Evolutionary conservation across 2,113 vertebrate genomes (phyloP), one percentile per base, ranked within the genome.

Genomic region (pig (Sus scrofa)): DNA sequence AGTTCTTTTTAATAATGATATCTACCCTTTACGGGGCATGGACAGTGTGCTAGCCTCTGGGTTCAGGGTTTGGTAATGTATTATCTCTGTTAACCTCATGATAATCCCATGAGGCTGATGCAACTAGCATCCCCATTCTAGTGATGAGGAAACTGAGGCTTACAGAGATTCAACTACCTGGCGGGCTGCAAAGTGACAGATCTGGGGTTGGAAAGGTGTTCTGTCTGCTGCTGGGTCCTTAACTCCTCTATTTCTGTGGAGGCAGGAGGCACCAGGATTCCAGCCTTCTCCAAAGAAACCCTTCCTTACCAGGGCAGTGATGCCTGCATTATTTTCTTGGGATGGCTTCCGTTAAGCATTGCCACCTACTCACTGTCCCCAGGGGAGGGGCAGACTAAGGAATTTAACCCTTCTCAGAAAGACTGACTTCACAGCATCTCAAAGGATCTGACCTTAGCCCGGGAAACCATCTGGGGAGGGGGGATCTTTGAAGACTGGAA

Each of bases 231-330:
- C 27, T 20, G 67, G 34, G 14, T 3, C 26, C 20, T 62, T 15
- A 11, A 16, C 2, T 4, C 60, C 60, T 50, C 0, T 7, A 15
- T 34, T 13, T 37, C 9, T 2, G n/a, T 7, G 14, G 26, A 15
- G 10, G 22, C 0, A 20, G 37, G 92, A 44, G 56, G 6, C 7
- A 6, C 50, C 0, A 3, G 20, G 88, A 30, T 18, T 6, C 22
- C 10, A 1, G n/a, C 39, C 27, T 0, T 2, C 7, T 12, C 26
- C 24, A 11, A 2, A 2, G 12, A 1, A 65, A 2, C 3, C 15
- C 39, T 65, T 27, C 78, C 60, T 75, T 0, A 1, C 62, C 22
- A 3, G 8, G 15, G 18, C 63, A 7, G 10, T 0, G 1, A 6
- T 14, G 19, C 52, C 89, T 3, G 3, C 14, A 10, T 4, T 5